A percentile compares a stretch with the other conserved stretches of the same genome.
Conservation (phyloP, 2,113 vertebrate species). For the Calonectris borealis region DNA sequence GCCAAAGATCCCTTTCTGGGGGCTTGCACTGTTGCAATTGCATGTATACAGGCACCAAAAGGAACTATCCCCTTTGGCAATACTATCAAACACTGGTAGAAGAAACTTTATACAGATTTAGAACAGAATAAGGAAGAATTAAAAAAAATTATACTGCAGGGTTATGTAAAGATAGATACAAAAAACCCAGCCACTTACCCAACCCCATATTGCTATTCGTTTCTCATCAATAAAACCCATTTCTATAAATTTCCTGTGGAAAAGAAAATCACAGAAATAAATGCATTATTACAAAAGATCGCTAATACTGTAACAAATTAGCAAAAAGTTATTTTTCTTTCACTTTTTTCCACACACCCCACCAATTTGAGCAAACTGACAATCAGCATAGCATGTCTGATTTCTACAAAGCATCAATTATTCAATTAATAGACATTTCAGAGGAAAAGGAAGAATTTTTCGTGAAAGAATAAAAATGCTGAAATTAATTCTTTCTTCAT, state of each 20-base stretch:
- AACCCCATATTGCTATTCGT: conserved; percentile 85
- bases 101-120: neutral
- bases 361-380: neutral
- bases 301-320: neutral
- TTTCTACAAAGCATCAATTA: neutral
- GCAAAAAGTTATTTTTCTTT: neutral
- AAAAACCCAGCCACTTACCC: conserved; percentile 73
- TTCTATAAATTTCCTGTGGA: conserved; percentile 81
- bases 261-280: conserved; percentile 63
- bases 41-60: neutral
- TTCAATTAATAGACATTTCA: neutral
- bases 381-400: conserved; percentile 17
- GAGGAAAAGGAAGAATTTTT: neutral
- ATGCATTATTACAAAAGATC: conserved; percentile 37
- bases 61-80: neutral
- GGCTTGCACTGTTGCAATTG: neutral
- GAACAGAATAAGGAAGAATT: neutral
- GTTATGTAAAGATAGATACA: neutral
- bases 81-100: neutral
- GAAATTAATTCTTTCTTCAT: neutral
- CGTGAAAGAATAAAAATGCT: neutral
- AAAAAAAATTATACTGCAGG: neutral
- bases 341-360: conserved; percentile 20
- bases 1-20: neutral
- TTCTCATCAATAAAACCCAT: conserved; percentile 85